These are phyloP conservation scores for Ashinkailepas kermadecensis DNA, from an alignment of 2,888 invertebrate genomes.

Conservation along the genomic window DNA sequence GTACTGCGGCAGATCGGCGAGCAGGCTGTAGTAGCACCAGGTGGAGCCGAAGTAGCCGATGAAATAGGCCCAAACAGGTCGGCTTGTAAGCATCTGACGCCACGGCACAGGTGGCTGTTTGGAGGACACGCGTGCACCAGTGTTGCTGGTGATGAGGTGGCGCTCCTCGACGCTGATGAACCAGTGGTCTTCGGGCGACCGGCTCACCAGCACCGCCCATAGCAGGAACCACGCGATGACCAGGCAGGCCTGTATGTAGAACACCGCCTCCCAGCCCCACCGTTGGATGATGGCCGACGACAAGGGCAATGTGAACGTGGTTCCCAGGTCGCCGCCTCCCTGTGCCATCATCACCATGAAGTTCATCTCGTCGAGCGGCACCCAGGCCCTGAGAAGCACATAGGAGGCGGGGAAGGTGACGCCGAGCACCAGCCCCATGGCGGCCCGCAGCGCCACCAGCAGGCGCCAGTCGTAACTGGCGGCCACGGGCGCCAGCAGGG, in stretches of 20 bases:
- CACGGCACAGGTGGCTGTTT: neutral
- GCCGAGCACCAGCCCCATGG: conserved; percentile 49
- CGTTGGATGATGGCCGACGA: conserved; percentile 72
- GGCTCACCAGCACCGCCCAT: conserved; percentile 19
- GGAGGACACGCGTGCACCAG: neutral
- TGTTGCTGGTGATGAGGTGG: neutral
- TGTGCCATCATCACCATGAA: conserved; percentile 58
- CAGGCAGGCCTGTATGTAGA: conserved; percentile 64
- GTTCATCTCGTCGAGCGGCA: conserved; percentile 86
- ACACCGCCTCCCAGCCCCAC: conserved; percentile 81
- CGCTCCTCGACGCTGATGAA: conserved; percentile 30
- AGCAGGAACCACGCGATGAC: conserved; percentile 29
- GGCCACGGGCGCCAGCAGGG: conserved; percentile 41
- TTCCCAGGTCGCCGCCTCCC: conserved; percentile 67
- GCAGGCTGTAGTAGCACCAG: conserved; percentile 27
- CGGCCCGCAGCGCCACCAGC: conserved; percentile 38
- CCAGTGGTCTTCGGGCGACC: conserved; percentile 10
- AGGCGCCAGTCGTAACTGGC: conserved; percentile 35
- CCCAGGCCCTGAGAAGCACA: conserved; percentile 87
- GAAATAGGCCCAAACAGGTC: neutral
- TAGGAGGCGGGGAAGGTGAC: conserved; percentile 93
- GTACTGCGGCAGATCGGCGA: conserved; percentile 25
- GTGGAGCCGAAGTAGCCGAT: neutral
- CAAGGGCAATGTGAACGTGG: conserved; percentile 80
- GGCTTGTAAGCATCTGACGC: neutral